These are phyloP conservation scores for Xylota sylvarum DNA, from an alignment of 2,888 invertebrate genomes.

Conservation along the genomic window DNA sequence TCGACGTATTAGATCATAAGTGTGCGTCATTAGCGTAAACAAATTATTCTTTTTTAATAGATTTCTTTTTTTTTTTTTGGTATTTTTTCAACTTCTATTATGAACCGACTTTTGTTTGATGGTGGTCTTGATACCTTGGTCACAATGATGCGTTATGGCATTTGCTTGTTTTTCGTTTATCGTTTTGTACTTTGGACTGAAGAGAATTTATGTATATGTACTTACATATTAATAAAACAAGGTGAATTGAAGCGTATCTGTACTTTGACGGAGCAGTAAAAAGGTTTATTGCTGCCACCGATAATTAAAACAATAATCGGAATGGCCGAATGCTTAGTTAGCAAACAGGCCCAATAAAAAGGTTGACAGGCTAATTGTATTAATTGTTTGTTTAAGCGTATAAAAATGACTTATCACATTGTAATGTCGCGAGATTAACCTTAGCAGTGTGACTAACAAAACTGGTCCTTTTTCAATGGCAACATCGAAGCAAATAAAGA, in stretches of 20 bases:
- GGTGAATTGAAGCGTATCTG: neutral
- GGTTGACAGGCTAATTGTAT: neutral
- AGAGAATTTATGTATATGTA: neutral
- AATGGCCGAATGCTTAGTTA: neutral
- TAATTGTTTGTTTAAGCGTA: neutral
- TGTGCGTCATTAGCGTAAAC: constrained; percentile 16
- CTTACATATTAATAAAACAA: neutral
- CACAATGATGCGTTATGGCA: neutral
- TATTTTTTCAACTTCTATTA: neutral
- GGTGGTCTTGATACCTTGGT: constrained; percentile 3
- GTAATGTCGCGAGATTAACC: too few species aligned
- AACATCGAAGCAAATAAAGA: too few species aligned
- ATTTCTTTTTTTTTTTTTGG: neutral
- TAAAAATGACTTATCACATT: too few species aligned
- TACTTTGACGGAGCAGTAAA: neutral
- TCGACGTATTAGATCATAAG: constrained; percentile 13
- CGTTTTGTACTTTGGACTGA: neutral
- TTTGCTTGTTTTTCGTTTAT: neutral
- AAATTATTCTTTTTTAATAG: neutral
- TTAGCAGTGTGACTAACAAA: too few species aligned
- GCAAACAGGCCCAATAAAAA: neutral
- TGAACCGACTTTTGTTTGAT: constrained; percentile 2
- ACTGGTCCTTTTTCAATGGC: too few species aligned
- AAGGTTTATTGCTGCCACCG: neutral
- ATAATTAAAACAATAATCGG: neutral